A percentile compares a stretch with the other conserved stretches of the same genome.
These are phyloP conservation scores for Caenorhabditis sinica DNA, from an alignment of 2,888 invertebrate species.

Conservation along the genomic window DNA sequence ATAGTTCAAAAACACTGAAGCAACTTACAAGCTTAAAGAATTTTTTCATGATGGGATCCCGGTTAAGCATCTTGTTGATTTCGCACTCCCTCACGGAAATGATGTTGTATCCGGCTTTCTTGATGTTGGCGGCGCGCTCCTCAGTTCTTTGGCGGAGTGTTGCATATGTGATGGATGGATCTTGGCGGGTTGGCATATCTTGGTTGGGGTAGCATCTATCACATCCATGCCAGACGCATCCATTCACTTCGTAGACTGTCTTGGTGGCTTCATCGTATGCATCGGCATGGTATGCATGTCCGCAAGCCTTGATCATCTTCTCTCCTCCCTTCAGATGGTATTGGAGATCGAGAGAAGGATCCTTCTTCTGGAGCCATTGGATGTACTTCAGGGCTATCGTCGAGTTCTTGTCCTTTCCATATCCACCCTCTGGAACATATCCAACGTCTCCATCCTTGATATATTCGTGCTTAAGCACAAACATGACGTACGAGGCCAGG, in stretches of 20 bases:
- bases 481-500: no score
- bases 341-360: neutral
- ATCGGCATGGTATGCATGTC: neutral
- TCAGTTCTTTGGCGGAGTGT: no score
- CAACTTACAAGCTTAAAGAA: slow-evolving; percentile 12
- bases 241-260: slow-evolving; percentile 6
- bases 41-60: neutral
- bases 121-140: neutral
- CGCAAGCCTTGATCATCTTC: neutral
- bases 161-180: no score
- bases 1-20: neutral
- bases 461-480: no score
- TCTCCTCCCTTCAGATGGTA: neutral
- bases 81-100: slow-evolving; percentile 13
- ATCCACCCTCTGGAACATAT: neutral
- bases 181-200: neutral
- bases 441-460: no score
- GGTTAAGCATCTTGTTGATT: neutral
- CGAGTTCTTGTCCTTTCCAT: neutral
- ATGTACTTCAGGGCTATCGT: neutral
- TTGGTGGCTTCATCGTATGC: neutral
- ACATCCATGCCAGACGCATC: neutral
- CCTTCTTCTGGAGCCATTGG: neutral
- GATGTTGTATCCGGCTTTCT: neutral
- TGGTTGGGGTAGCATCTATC: neutral